A percentile compares a stretch with the other conserved stretches of the same genome.
These are phyloP conservation scores for Paracanthobrama guichenoti DNA, from an alignment of 2,113 vertebrate species.

Conservation along the genomic window DNA sequence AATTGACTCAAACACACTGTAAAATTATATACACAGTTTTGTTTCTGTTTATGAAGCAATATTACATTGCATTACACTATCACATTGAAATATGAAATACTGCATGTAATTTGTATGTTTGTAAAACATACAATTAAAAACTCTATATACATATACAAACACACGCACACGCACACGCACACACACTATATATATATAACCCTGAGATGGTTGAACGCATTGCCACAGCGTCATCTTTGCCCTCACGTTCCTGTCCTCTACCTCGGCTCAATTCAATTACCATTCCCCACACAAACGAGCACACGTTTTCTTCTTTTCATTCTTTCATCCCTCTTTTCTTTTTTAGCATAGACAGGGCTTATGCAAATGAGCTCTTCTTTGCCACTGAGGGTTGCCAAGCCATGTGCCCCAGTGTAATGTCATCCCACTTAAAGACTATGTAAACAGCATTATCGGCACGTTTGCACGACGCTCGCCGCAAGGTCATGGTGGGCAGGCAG, in stretches of 20 bases:
- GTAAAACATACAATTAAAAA: no score
- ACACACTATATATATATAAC: no score
- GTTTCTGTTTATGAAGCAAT: no score
- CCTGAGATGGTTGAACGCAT: not conserved
- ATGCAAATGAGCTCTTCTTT: slow-evolving; percentile 79
- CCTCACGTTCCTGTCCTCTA: slow-evolving; percentile 17
- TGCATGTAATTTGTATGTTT: no score
- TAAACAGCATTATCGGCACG: slow-evolving; percentile 85
- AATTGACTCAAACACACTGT: not conserved
- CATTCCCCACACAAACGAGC: slow-evolving; percentile 81
- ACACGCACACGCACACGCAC: no score
- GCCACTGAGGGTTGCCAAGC: slow-evolving; percentile 65
- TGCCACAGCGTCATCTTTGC: not conserved
- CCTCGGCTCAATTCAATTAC: slow-evolving; percentile 70
- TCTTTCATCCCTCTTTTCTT: slow-evolving; percentile 61
- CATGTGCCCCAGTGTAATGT: slow-evolving; percentile 85
- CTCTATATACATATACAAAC: no score
- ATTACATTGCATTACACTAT: no score
- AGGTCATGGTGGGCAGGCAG: slow-evolving; percentile 79
- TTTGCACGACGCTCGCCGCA: slow-evolving; percentile 79
- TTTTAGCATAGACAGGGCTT: slow-evolving; percentile 81
- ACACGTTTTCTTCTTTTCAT: slow-evolving; percentile 64
- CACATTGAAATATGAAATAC: no score
- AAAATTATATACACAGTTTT: not conserved
- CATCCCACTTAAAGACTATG: slow-evolving; percentile 86